Conservation (phyloP, 2,888 invertebrate genomes). For the Pseudococcus longispinus region DNA sequence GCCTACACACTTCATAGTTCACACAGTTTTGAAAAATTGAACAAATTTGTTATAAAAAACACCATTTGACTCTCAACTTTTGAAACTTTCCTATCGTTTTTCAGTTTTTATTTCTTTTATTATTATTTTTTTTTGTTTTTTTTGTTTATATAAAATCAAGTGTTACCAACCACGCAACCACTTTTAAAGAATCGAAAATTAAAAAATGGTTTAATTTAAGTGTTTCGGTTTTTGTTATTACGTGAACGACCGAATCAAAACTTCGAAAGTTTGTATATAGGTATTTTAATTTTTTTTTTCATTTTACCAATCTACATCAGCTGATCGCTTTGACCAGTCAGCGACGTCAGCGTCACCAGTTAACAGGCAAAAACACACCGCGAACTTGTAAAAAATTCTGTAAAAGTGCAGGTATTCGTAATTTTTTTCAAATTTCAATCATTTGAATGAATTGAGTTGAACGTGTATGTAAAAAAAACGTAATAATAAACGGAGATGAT, state of each 20-base stretch:
- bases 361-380: slow-evolving; percentile 3
- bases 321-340: neutral
- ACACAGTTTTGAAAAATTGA: no score
- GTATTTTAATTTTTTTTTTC: slow-evolving; percentile 20
- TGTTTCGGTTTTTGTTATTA: neutral
- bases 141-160: neutral
- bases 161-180: neutral
- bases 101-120: no score
- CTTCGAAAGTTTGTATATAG: no score
- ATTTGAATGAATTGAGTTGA: no score
- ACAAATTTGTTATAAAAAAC: no score
- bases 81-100: no score
- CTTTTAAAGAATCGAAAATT: neutral
- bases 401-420: neutral
- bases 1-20: no score
- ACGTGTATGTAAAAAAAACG: neutral
- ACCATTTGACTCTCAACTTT: no score
- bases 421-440: no score
- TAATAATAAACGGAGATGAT: neutral
- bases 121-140: no score
- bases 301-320: neutral
- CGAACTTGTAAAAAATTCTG: slow-evolving; percentile 26
- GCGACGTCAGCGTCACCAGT: no score
- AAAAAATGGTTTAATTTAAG: neutral
- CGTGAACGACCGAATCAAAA: slow-evolving; percentile 1